Percentiles rank a stretch among this genome's conserved stretches.
phyloP scores from a whole-genome alignment of 92 coral and sea anemone genomes.

The Isaurus tuberculatus region DNA sequence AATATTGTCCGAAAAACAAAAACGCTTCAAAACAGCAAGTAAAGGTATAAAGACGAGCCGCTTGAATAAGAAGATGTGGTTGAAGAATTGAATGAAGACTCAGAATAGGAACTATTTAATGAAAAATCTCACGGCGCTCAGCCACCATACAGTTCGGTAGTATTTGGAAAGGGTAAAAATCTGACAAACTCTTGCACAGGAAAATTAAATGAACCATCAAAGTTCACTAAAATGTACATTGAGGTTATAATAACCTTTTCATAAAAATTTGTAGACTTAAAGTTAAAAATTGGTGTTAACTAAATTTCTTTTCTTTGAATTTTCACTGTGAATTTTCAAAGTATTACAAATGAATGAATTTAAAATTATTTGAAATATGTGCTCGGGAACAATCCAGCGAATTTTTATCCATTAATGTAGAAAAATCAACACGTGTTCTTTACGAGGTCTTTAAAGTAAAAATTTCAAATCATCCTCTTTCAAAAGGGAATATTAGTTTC shows the following conservation, averaged over 20 bases:
- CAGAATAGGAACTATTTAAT: not conserved
- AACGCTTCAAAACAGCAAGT: slow-evolving; percentile 70
- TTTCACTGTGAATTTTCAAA: slow-evolving; percentile 10
- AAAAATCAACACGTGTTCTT: slow-evolving; percentile 1
- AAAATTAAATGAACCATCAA: slow-evolving; percentile 17
- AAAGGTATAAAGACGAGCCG: slow-evolving; percentile 8
- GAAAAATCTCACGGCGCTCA: not conserved
- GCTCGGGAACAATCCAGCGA: slow-evolving; percentile 33
- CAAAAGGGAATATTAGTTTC: slow-evolving; percentile 22
- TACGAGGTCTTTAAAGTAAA: slow-evolving; percentile 10
- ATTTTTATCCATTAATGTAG: not conserved
- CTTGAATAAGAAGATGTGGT: not conserved
- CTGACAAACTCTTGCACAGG: not conserved
- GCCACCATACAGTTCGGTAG: not conserved
- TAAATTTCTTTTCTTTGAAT: slow-evolving; percentile 20
- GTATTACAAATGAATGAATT: slow-evolving; percentile 35
- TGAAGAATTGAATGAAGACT: not conserved
- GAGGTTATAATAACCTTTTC: slow-evolving; percentile 33
- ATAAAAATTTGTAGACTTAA: slow-evolving; percentile 30
- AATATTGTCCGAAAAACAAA: slow-evolving; percentile 98
- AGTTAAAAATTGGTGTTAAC: slow-evolving; percentile 31
- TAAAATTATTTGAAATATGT: not conserved
- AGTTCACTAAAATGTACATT: slow-evolving; percentile 20
- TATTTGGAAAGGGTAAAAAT: not conserved
- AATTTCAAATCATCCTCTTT: slow-evolving; percentile 22